These are phyloP conservation scores for Elgaria multicarinata DNA, from an alignment of 2,113 vertebrate genomes.

Conservation along the genomic window DNA sequence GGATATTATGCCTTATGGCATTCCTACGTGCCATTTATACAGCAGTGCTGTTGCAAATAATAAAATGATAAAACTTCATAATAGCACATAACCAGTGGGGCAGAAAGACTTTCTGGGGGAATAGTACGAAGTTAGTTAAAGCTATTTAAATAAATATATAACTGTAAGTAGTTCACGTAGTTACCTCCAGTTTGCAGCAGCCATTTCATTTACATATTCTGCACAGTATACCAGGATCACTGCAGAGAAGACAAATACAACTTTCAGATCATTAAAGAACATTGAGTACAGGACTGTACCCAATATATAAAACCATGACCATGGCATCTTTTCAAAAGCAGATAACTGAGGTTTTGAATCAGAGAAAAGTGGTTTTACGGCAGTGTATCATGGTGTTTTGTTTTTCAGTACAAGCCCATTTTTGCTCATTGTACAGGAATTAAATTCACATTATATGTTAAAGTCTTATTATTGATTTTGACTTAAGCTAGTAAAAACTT, in stretches of 20 bases:
- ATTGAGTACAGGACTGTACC: background rate
- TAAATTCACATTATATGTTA: no score
- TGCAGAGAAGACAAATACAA: conserved; percentile 55
- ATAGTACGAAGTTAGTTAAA: background rate
- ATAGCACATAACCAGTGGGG: background rate
- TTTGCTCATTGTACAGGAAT: background rate
- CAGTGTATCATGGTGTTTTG: no score
- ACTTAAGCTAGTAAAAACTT: background rate
- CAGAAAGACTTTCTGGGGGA: no score
- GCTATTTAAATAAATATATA: background rate
- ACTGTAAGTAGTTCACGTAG: background rate
- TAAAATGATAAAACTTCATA: background rate
- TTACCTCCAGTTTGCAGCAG: conserved; percentile 96
- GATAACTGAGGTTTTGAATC: no score
- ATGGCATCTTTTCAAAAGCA: background rate
- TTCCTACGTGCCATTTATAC: background rate
- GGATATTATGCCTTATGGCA: background rate
- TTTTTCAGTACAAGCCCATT: background rate
- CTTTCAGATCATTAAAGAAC: background rate
- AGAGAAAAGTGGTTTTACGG: no score
- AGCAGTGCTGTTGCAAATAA: background rate
- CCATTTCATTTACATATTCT: conserved; percentile 94
- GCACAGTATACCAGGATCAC: conserved; percentile 87
- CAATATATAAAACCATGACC: background rate
- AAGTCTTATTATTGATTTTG: background rate